A percentile compares a stretch with the other conserved stretches of the same genome.
Conservation (phyloP, 2,797 vertebrate species). For the Zalophus californianus region DNA sequence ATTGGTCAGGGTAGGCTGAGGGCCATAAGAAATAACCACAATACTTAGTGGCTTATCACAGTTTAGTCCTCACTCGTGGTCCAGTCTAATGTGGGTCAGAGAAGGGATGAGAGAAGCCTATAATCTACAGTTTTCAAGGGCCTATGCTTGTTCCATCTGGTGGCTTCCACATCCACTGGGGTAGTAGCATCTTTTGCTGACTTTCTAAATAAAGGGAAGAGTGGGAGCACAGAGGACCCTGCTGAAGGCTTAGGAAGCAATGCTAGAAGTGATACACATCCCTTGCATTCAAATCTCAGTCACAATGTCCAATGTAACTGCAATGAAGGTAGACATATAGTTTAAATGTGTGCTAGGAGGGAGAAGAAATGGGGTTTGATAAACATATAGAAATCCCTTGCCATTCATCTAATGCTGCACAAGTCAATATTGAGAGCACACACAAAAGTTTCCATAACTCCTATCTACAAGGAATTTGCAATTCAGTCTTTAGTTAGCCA, state of each 20-base stretch:
- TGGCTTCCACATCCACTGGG: background rate
- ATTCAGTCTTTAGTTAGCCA: background rate
- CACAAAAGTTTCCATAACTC: background rate
- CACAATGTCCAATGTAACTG: background rate
- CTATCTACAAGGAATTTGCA: background rate
- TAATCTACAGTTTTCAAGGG: background rate
- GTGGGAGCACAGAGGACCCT: background rate
- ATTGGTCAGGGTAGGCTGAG: background rate
- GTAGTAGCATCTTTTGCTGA: background rate
- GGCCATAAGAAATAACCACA: background rate
- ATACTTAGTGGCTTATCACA: background rate
- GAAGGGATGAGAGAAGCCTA: background rate
- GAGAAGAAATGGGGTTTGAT: background rate
- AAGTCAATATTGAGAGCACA: background rate
- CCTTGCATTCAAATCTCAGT: background rate
- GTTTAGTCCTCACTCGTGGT: background rate
- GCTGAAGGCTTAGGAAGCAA: background rate
- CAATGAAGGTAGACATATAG: background rate
- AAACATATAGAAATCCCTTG: background rate
- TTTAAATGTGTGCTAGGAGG: background rate
- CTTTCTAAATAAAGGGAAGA: background rate
- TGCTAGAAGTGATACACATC: too few species aligned
- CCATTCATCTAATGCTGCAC: background rate
- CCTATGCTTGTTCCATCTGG: background rate
- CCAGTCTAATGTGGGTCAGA: background rate